Evolutionary conservation across 2,113 vertebrate genomes (phyloP).

Genomic region (Amia ocellicauda): DNA sequence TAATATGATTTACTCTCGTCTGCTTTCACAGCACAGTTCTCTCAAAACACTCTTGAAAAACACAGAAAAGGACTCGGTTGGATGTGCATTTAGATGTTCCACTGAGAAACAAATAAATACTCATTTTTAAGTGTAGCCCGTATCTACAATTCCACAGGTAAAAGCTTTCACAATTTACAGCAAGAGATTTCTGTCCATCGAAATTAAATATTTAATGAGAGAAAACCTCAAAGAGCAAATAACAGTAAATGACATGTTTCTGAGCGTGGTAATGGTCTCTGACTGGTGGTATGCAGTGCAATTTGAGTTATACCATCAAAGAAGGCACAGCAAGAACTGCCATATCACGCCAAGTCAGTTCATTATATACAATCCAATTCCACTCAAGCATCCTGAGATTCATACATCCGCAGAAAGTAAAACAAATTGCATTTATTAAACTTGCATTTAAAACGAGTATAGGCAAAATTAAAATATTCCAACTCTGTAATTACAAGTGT

Average conservation of each 20-base stretch:
- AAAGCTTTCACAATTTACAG: constrained; percentile 38
- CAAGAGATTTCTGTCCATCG: constrained; percentile 47
- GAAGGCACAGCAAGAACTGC: not conserved
- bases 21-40: no score
- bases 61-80: constrained; percentile 40
- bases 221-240: constrained; percentile 39
- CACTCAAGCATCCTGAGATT: constrained; percentile 63
- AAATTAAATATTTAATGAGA: constrained; percentile 45
- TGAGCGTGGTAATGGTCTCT: constrained; percentile 36
- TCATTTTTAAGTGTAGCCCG: constrained; percentile 40
- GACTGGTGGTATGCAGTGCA: constrained; percentile 47
- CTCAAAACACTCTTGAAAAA: constrained; percentile 11
- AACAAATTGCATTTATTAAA: constrained; percentile 83
- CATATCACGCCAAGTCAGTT: not conserved
- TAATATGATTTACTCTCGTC: no score
- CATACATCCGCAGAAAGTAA: constrained; percentile 76
- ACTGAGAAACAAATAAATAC: no score
- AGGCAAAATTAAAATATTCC: constrained; percentile 73
- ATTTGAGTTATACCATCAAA: constrained; percentile 53
- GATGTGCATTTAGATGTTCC: constrained; percentile 52
- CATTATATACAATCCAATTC: constrained; percentile 29
- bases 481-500: constrained; percentile 80
- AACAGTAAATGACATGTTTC: constrained; percentile 15
- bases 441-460: constrained; percentile 75
- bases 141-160: constrained; percentile 42